A percentile compares a stretch with the other conserved stretches of the same genome.
These are phyloP conservation scores for Orgyia antiqua DNA, from an alignment of 2,888 invertebrate genomes.

Conservation along the genomic window DNA sequence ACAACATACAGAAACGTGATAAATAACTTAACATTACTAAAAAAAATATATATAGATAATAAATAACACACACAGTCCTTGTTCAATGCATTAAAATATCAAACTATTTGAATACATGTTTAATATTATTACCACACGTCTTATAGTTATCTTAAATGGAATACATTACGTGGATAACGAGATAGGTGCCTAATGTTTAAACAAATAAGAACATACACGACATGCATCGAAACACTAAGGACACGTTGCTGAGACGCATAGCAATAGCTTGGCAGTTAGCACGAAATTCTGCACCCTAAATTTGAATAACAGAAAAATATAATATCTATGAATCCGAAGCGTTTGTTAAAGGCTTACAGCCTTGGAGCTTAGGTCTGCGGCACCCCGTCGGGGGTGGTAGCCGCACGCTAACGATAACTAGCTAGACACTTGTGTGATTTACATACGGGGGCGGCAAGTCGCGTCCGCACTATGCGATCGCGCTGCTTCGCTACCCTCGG, in stretches of 20 bases:
- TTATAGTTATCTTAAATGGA: slow-evolving; percentile 70
- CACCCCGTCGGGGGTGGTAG: slow-evolving; percentile 15
- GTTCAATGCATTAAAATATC: slow-evolving; percentile 68
- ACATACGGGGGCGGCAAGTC: slow-evolving; percentile 20
- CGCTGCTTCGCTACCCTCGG: slow-evolving; percentile 38
- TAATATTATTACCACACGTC: slow-evolving; percentile 62
- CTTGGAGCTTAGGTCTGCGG: slow-evolving; percentile 4
- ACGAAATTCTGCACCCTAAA: slow-evolving; percentile 72
- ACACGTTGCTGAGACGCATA: slow-evolving; percentile 65
- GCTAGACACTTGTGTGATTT: slow-evolving; percentile 36
- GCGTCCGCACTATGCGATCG: slow-evolving; percentile 21
- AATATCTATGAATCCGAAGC: slow-evolving; percentile 57
- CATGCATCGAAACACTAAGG: slow-evolving; percentile 52
- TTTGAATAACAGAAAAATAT: slow-evolving; percentile 53
- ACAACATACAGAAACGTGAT: slow-evolving; percentile 50
- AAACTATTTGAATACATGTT: slow-evolving; percentile 56
- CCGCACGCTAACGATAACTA: slow-evolving; percentile 17
- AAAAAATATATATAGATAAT: slow-evolving; percentile 61
- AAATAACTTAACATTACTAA: slow-evolving; percentile 69
- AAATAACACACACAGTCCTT: slow-evolving; percentile 73
- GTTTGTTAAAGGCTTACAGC: slow-evolving; percentile 28
- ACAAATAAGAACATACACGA: slow-evolving; percentile 46
- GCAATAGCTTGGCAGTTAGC: slow-evolving; percentile 73
- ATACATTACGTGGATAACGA: slow-evolving; percentile 66
- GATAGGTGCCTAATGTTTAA: slow-evolving; percentile 46